Evolutionary conservation across 2,113 vertebrate genomes (phyloP).

Genomic region (Rostratula benghalensis): DNA sequence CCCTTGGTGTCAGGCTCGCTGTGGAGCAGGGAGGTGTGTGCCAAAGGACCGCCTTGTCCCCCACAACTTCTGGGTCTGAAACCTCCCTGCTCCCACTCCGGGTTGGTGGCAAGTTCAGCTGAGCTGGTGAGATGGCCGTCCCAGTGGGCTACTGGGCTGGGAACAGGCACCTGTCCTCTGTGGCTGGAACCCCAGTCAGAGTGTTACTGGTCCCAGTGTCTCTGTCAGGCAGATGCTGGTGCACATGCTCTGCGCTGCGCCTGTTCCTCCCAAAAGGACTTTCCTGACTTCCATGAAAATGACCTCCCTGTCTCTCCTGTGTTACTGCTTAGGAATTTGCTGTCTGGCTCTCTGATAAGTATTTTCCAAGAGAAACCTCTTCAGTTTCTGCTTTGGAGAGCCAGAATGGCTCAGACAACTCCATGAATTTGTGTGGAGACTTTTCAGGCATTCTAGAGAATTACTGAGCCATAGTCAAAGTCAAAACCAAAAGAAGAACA

Average conservation of each 20-base stretch:
- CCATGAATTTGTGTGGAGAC: background rate
- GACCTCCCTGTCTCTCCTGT: background rate
- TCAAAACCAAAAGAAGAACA: background rate
- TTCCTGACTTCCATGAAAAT: background rate
- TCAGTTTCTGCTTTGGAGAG: background rate
- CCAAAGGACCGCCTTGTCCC: background rate
- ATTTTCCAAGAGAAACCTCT: background rate
- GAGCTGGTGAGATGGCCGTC: background rate
- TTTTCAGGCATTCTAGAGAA: background rate
- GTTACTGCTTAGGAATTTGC: background rate
- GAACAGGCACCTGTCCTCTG: background rate
- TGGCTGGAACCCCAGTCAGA: background rate
- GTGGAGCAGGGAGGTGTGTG: rapidly evolving
- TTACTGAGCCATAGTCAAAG: background rate
- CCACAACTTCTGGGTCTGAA: background rate
- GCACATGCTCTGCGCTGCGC: rapidly evolving
- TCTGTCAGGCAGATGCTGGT: background rate
- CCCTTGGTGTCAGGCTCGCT: rapidly evolving
- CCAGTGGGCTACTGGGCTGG: no score
- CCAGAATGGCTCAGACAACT: background rate
- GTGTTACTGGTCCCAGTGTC: background rate
- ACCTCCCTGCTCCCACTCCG: rapidly evolving
- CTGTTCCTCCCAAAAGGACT: background rate
- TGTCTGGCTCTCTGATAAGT: background rate
- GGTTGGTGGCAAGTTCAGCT: background rate